These are phyloP conservation scores for Zonotrichia leucophrys DNA, from an alignment of 2,113 vertebrate genomes.

Conservation along the genomic window DNA sequence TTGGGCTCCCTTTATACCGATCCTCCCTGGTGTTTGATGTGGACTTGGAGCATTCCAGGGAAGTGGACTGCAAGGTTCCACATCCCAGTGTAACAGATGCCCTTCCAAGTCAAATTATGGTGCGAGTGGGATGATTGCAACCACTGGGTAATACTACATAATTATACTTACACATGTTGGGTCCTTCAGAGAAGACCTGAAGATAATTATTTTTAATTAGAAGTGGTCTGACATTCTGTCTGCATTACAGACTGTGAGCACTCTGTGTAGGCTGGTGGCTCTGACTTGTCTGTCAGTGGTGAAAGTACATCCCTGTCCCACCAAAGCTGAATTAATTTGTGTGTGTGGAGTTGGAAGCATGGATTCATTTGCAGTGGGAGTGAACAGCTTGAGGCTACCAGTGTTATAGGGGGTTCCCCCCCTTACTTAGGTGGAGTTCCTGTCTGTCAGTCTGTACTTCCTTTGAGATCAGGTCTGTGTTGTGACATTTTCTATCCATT, in stretches of 20 bases:
- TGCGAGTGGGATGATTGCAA: not conserved
- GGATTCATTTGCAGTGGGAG: not conserved
- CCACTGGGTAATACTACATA: not conserved
- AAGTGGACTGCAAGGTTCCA: not conserved
- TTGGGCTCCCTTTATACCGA: not conserved
- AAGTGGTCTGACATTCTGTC: not conserved
- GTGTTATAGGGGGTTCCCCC: accelerated
- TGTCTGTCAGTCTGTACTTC: not conserved
- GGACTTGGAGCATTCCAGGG: not conserved
- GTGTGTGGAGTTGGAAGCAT: not conserved
- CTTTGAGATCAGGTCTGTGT: not conserved
- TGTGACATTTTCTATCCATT: not conserved
- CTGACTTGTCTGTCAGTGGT: not conserved
- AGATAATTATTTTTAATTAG: conserved; percentile 29
- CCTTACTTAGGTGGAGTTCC: not conserved
- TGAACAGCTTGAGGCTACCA: not conserved
- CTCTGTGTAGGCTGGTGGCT: not conserved
- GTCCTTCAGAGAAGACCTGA: not conserved
- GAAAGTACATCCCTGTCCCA: not conserved
- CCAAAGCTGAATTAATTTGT: not conserved
- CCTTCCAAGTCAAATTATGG: not conserved
- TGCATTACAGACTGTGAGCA: not conserved
- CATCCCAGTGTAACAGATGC: not conserved
- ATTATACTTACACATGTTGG: not conserved
- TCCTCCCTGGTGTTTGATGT: conserved; percentile 22